These are phyloP conservation scores for Sebastes elongatus DNA, from an alignment of 2,797 vertebrate species.

Conservation along the genomic window DNA sequence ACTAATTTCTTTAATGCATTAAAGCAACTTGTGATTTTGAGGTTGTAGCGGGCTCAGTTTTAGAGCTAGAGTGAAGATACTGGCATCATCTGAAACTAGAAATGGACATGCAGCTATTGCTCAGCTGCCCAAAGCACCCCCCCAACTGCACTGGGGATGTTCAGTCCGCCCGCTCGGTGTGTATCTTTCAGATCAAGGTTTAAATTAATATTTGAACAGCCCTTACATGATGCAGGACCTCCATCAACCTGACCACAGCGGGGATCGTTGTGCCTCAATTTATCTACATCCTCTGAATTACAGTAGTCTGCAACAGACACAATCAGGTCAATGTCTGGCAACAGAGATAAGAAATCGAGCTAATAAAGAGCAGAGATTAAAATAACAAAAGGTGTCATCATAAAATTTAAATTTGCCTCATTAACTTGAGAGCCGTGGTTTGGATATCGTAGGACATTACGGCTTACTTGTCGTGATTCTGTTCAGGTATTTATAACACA, in stretches of 20 bases:
- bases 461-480: not conserved
- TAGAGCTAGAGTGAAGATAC: too few species aligned
- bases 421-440: not conserved
- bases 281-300: not conserved
- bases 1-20: too few species aligned
- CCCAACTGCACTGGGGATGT: not conserved
- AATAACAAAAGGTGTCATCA: not conserved
- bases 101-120: not conserved
- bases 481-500: not conserved
- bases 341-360: not conserved
- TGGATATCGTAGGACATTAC: not conserved
- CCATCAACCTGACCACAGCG: not conserved
- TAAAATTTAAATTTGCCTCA: not conserved
- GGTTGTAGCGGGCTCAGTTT: too few species aligned
- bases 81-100: too few species aligned
- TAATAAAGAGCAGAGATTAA: not conserved
- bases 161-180: not conserved
- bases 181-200: not conserved
- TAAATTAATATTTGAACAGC: not conserved
- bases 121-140: not conserved
- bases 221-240: not conserved
- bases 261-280: not conserved
- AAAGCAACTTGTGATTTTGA: too few species aligned
- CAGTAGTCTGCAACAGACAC: not conserved
- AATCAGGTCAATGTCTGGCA: not conserved